Percentiles rank a stretch among this genome's conserved stretches.
Conservation (phyloP, 2,113 vertebrate species). For the Columba livia region DNA sequence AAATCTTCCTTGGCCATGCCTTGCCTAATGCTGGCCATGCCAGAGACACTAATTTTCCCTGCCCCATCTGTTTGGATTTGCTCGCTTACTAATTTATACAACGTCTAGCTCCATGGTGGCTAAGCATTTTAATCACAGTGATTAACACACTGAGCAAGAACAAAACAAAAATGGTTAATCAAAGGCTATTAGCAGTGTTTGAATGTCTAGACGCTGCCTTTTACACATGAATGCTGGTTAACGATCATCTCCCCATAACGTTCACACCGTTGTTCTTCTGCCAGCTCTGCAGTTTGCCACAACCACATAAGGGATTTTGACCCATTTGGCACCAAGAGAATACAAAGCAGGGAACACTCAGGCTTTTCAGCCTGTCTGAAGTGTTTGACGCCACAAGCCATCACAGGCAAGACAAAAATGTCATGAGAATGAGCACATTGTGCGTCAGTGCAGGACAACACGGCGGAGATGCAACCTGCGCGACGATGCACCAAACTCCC, state of each 20-base stretch:
- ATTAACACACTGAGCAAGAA: constrained; percentile 69
- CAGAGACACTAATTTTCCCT: constrained; percentile 53
- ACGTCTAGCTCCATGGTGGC: constrained; percentile 49
- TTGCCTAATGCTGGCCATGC: not conserved
- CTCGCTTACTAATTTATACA: constrained; percentile 62
- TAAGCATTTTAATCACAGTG: constrained; percentile 72
- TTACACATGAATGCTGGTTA: constrained; percentile 60
- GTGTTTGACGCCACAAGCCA: not conserved
- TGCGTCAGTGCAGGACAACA: not conserved
- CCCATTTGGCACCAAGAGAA: constrained; percentile 41
- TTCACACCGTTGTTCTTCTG: not conserved
- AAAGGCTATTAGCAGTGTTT: constrained; percentile 60
- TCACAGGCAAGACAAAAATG: not conserved
- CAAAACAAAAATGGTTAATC: constrained; percentile 71
- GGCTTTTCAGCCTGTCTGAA: not conserved
- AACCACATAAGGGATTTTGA: constrained; percentile 3
- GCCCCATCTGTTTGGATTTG: constrained; percentile 70
- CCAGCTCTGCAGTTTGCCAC: constrained; percentile 29
- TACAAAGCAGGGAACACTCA: not conserved
- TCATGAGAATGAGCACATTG: fast-evolving
- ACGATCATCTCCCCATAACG: constrained; percentile 44
- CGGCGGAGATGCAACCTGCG: not conserved
- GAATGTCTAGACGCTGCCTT: constrained; percentile 31
- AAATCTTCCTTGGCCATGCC: constrained; percentile 41
- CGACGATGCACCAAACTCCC: fast-evolving